These are phyloP conservation scores for Salvator merianae DNA, from an alignment of 2,113 vertebrate genomes.

Conservation along the genomic window DNA sequence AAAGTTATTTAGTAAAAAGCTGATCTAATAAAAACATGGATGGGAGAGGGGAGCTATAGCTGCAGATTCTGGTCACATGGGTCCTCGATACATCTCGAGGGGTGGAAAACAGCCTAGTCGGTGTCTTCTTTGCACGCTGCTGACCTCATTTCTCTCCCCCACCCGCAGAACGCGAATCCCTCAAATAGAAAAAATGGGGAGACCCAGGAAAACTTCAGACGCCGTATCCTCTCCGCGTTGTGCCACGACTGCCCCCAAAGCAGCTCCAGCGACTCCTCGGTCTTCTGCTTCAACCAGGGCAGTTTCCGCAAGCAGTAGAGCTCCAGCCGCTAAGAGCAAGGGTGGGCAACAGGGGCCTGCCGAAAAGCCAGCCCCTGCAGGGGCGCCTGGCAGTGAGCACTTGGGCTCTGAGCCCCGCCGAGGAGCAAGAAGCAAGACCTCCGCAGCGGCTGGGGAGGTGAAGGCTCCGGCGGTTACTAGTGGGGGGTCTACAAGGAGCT, in stretches of 20 bases:
- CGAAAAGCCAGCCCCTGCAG: neutral
- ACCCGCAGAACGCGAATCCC: neutral
- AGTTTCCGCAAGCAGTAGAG: fast-evolving
- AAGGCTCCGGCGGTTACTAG: fast-evolving
- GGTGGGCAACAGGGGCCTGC: fast-evolving
- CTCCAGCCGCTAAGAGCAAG: fast-evolving
- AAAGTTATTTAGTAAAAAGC: no score
- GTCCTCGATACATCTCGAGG: no score
- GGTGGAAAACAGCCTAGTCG: no score
- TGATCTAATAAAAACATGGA: no score
- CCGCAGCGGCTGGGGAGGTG: neutral
- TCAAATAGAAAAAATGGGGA: slow-evolving; percentile 42
- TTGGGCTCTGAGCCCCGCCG: neutral
- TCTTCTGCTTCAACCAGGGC: slow-evolving; percentile 12
- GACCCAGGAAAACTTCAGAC: slow-evolving; percentile 51
- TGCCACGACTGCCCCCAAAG: slow-evolving; percentile 20
- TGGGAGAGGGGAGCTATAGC: no score
- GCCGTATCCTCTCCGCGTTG: slow-evolving; percentile 29
- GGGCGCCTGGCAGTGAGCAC: fast-evolving
- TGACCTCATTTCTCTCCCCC: neutral
- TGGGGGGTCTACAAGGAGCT: neutral
- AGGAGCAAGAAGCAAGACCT: neutral
- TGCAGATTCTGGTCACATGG: no score
- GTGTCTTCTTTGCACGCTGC: no score
- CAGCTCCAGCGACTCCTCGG: fast-evolving